phyloP scores from a whole-genome alignment of 1,140 invertebrate species.

The Drosophila pruinosa region DNA sequence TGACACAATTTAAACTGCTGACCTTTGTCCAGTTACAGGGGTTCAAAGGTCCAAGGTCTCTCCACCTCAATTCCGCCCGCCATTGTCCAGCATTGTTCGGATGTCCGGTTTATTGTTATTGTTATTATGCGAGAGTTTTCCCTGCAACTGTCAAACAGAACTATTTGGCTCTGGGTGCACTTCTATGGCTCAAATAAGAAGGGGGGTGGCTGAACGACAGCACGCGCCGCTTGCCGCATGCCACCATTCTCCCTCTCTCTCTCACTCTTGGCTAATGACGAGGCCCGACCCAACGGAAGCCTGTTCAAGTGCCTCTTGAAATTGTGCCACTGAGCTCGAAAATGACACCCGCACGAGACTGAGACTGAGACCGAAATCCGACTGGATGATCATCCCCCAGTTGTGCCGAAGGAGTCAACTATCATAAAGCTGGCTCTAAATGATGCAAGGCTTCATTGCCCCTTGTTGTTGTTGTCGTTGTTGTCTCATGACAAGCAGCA shows the following conservation, averaged over 20 bases:
- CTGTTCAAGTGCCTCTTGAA: constrained; percentile 63
- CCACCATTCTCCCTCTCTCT: not conserved
- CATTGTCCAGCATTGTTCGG: constrained; percentile 56
- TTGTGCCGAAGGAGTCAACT: constrained; percentile 49
- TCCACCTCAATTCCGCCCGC: constrained; percentile 10
- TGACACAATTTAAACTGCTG: constrained; percentile 77
- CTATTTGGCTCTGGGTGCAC: constrained; percentile 60
- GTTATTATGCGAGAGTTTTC: constrained; percentile 64
- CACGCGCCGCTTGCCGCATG: constrained; percentile 39
- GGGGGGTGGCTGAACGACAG: constrained; percentile 21
- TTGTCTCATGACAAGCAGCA: constrained; percentile 53
- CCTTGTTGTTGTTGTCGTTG: constrained; percentile 18
- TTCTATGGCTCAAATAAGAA: constrained; percentile 45
- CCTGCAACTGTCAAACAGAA: constrained; percentile 67
- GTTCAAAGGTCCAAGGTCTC: constrained; percentile 45
- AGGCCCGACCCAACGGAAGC: constrained; percentile 54
- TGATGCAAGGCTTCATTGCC: constrained; percentile 51
- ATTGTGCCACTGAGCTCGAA: constrained; percentile 26
- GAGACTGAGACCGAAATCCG: constrained; percentile 18
- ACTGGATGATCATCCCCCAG: constrained; percentile 17
- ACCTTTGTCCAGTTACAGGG: constrained; percentile 61
- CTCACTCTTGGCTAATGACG: constrained; percentile 49
- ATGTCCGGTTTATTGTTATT: constrained; percentile 77
- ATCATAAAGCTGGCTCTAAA: constrained; percentile 61
- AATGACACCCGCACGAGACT: constrained; percentile 39